Conservation (phyloP, 2,888 invertebrate genomes). For the Tetropium fuscum region DNA sequence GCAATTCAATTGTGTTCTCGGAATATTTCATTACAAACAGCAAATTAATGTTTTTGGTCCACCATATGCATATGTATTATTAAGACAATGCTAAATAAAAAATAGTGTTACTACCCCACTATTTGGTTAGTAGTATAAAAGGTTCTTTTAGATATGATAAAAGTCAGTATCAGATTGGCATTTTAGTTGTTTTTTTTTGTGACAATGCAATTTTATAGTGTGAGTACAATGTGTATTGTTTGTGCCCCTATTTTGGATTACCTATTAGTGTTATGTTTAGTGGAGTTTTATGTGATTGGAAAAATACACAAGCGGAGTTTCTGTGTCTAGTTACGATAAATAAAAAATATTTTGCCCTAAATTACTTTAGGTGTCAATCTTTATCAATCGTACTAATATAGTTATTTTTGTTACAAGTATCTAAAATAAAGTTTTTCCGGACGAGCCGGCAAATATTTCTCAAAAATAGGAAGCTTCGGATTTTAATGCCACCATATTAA, state of each 20-base stretch:
- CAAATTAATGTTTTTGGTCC: constrained; percentile 45
- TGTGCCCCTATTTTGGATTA: constrained; percentile 36
- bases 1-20: constrained; percentile 50
- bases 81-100: constrained; percentile 57
- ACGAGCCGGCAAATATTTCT: too few relatives aligned
- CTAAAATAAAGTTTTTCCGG: too few relatives aligned
- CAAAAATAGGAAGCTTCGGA: too few relatives aligned
- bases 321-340: too few relatives aligned
- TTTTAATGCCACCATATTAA: too few relatives aligned
- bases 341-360: too few relatives aligned
- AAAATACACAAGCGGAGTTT: too few relatives aligned
- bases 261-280: constrained; percentile 24
- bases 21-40: constrained; percentile 45
- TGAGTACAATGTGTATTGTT: constrained; percentile 42
- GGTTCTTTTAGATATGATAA: constrained; percentile 50
- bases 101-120: constrained; percentile 51
- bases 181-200: constrained; percentile 28
- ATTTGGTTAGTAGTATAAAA: constrained; percentile 51
- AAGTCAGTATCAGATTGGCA: constrained; percentile 41
- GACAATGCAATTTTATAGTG: constrained; percentile 44
- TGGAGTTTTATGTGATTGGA: too few relatives aligned
- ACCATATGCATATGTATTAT: constrained; percentile 50
- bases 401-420: too few relatives aligned
- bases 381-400: too few relatives aligned
- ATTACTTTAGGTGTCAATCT: too few relatives aligned